Percentiles rank a stretch among this genome's conserved stretches.
Evolutionary conservation across 2,888 invertebrate species (phyloP).

Genomic region (Trilocha varians): DNA sequence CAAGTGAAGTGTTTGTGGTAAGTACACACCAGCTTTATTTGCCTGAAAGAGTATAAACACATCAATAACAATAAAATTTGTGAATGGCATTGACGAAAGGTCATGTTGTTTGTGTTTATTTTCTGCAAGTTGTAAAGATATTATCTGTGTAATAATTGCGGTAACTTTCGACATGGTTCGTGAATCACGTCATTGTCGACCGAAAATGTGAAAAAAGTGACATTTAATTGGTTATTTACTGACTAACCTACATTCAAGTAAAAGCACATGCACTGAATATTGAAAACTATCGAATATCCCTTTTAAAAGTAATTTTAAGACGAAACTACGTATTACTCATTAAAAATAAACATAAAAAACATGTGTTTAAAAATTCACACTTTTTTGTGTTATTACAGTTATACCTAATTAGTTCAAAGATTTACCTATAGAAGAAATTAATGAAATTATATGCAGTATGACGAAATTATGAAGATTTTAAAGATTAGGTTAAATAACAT

Average conservation of each 20-base stretch:
- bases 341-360: no score
- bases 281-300: neutral
- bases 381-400: no score
- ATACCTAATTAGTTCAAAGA: no score
- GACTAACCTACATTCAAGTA: neutral
- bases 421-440: no score
- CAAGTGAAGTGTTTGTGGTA: slow-evolving; percentile 64
- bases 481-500: no score
- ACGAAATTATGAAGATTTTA: no score
- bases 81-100: slow-evolving; percentile 32
- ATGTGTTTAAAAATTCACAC: no score
- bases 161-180: neutral
- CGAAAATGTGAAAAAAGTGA: neutral
- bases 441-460: no score
- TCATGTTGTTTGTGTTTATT: slow-evolving; percentile 19
- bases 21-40: slow-evolving; percentile 21
- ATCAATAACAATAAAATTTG: slow-evolving; percentile 19
- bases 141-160: neutral
- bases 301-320: no score
- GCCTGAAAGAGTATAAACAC: neutral
- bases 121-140: neutral
- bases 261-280: neutral
- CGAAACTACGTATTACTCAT: no score
- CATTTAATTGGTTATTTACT: neutral
- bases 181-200: neutral